A percentile compares a stretch with the other conserved stretches of the same genome.
These are phyloP conservation scores for Heliconius hortense DNA, from an alignment of 2,888 invertebrate genomes.

Conservation along the genomic window DNA sequence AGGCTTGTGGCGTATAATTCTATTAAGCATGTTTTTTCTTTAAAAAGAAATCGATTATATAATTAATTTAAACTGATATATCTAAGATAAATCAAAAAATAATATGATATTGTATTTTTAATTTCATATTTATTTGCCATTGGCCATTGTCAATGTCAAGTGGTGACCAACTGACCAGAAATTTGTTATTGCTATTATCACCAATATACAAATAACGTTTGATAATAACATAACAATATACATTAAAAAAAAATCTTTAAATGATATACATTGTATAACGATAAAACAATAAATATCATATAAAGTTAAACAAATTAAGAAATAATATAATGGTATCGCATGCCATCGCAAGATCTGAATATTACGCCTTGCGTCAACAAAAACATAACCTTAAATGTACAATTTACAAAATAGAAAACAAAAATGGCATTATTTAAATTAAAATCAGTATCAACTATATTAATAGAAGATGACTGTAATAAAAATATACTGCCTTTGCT, in stretches of 20 bases:
- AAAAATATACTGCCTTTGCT: conserved; percentile 66
- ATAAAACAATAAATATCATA: too few relatives aligned
- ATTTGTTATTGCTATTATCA: too few relatives aligned
- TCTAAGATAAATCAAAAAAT: background rate
- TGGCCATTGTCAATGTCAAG: conserved; percentile 11
- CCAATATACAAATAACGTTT: too few relatives aligned
- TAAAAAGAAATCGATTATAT: background rate
- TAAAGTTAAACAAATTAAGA: too few relatives aligned
- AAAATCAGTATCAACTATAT: conserved; percentile 60
- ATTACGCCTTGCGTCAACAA: background rate
- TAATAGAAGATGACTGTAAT: conserved; percentile 68
- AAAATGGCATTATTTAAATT: conserved; percentile 66
- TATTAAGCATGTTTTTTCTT: background rate
- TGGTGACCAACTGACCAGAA: too few relatives aligned
- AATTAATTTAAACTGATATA: background rate
- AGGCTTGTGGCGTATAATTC: conserved; percentile 26
- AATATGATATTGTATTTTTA: conserved; percentile 7
- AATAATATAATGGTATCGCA: too few relatives aligned
- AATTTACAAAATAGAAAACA: background rate
- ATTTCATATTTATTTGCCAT: background rate
- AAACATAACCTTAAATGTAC: conserved; percentile 10
- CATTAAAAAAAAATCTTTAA: too few relatives aligned
- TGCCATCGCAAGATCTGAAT: too few relatives aligned
- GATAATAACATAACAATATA: too few relatives aligned
- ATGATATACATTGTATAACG: too few relatives aligned